A percentile compares a stretch with the other conserved stretches of the same genome.
These are phyloP conservation scores for Trichogramma evanescens DNA, from an alignment of 2,888 invertebrate genomes.

Conservation along the genomic window DNA sequence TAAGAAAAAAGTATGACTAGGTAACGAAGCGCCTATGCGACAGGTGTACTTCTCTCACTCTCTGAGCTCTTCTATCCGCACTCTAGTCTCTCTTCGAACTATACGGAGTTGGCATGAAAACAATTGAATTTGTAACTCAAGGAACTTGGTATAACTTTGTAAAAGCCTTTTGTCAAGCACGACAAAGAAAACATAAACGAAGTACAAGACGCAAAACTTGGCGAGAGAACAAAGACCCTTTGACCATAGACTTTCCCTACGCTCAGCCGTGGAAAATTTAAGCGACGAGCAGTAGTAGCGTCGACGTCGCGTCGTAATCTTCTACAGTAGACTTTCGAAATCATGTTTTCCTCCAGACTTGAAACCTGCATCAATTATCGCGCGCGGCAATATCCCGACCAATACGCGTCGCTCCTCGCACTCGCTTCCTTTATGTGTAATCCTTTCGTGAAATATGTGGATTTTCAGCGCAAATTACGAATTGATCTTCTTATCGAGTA, in stretches of 20 bases:
- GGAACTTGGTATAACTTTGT: slow-evolving; percentile 9
- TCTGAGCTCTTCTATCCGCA: no score
- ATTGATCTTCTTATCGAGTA: no score
- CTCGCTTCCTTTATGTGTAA: no score
- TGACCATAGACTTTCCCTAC: slow-evolving; percentile 5
- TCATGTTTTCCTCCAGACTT: slow-evolving; percentile 11
- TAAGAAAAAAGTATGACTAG: background rate
- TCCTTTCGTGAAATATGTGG: no score
- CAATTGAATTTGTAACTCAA: slow-evolving; percentile 14
- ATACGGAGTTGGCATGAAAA: background rate
- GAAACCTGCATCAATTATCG: slow-evolving; percentile 15
- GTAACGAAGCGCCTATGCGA: no score
- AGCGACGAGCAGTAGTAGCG: no score
- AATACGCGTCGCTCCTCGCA: background rate
- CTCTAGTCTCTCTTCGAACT: background rate
- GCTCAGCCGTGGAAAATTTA: background rate
- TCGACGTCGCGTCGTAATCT: no score
- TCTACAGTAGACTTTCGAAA: background rate
- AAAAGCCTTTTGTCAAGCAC: slow-evolving; percentile 7
- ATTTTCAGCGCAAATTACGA: no score
- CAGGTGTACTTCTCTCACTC: background rate
- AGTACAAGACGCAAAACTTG: background rate
- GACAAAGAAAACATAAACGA: slow-evolving; percentile 15
- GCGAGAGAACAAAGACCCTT: slow-evolving; percentile 12
- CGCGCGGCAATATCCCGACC: background rate